Conservation (phyloP, 2,888 invertebrate species). For the Cheilosia grossa region DNA sequence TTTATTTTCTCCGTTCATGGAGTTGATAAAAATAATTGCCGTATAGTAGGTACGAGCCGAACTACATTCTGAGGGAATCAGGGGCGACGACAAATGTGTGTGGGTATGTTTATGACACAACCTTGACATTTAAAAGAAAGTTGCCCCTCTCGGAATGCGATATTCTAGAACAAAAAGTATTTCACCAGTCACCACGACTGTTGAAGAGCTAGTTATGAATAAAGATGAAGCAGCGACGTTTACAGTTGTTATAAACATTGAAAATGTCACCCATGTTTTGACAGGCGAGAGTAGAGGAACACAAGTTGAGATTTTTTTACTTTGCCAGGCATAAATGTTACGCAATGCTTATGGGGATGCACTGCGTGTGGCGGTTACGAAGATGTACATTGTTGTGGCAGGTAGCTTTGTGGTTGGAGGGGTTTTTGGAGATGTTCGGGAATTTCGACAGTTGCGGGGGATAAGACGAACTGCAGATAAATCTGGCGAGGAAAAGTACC, state of each 20-base stretch:
- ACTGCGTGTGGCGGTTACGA: too few relatives aligned
- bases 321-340: not conserved
- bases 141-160: not conserved
- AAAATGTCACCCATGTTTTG: not conserved
- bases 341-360: not conserved
- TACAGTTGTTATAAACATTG: not conserved
- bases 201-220: not conserved
- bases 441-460: too few relatives aligned
- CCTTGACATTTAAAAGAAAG: slow-evolving; percentile 33
- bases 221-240: not conserved
- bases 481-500: too few relatives aligned
- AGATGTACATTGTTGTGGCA: too few relatives aligned
- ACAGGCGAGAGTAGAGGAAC: not conserved
- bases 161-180: not conserved
- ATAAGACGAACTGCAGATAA: too few relatives aligned
- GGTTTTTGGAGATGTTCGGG: too few relatives aligned
- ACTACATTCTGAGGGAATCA: not conserved
- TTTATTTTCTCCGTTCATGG: slow-evolving; percentile 34
- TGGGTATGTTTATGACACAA: slow-evolving; percentile 8
- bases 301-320: not conserved
- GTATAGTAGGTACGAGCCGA: not conserved
- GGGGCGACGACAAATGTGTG: slow-evolving; percentile 1
- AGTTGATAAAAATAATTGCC: slow-evolving; percentile 45
- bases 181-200: not conserved
- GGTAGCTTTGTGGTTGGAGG: too few relatives aligned